Base-by-base conservation (phyloP, 1,140 invertebrate genomes). In the Brachystomella parvula region DNA sequence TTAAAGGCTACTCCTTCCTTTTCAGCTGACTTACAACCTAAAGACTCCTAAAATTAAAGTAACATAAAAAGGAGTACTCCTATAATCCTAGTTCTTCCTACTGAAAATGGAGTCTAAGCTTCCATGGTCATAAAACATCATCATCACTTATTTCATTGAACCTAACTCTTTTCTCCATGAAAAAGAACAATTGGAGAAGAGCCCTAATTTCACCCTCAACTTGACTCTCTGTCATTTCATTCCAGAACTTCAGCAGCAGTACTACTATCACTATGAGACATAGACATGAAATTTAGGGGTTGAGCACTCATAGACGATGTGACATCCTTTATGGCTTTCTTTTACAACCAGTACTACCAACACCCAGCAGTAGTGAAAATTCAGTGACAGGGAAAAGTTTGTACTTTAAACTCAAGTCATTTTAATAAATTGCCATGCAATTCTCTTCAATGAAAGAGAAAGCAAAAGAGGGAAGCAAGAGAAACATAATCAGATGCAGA, bases 91-190 rank as follows among this genome's bases (percentile, higher is more conserved):
- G 19, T 44, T 44, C 39, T 44, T 19, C n/a, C n/a, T n/a, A n/a
- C n/a, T n/a, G n/a, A n/a, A n/a, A n/a, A n/a, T n/a, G n/a, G n/a
- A n/a, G n/a, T n/a, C n/a, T n/a, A n/a, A n/a, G n/a, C n/a, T n/a
- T n/a, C n/a, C n/a, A n/a, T n/a, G 15, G 57, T 31, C 57, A 59
- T 59, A 59, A 59, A 59, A 59, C 12, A 59, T 59, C 24, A 28
- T 59, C 30, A 3, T 3, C 2, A 30, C 24, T 12, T 15, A 59
- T 56, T 56, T n/a, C n/a, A 44, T n/a, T n/a, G n/a, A n/a, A n/a
- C n/a, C n/a, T n/a, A n/a, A n/a, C 39, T 44, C n/a, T 12, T 44
- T 44, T 44, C 39, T 44, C n/a, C 39, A n/a, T n/a, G n/a, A n/a
- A n/a, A n/a, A n/a, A 24, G 49, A 53, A 15, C 49, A 53, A 53